Evolutionary conservation across 2,888 invertebrate species (phyloP).

Genomic region (Thymelicus sylvestris): DNA sequence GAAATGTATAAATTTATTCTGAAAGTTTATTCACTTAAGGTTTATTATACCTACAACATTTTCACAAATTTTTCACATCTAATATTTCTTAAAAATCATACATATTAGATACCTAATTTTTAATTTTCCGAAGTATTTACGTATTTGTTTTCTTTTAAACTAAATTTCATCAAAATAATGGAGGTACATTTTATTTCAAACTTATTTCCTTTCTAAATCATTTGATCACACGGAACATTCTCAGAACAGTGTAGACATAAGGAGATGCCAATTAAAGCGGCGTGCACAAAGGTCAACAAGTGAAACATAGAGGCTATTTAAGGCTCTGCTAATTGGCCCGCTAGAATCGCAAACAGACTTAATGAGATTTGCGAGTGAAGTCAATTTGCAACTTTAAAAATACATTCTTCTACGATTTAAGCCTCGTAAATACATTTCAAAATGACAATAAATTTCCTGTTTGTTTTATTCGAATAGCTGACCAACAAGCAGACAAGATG

Average conservation of each 20-base stretch:
- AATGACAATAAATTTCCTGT: background rate
- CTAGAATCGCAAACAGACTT: slow-evolving; percentile 13
- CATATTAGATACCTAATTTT: too few species aligned
- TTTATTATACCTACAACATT: too few species aligned
- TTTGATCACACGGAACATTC: background rate
- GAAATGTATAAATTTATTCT: too few species aligned
- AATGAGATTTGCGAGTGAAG: slow-evolving; percentile 12
- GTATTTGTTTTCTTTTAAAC: too few species aligned
- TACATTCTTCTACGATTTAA: background rate
- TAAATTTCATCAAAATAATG: too few species aligned
- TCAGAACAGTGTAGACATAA: slow-evolving; percentile 9
- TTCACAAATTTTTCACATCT: too few species aligned
- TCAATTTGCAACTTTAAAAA: slow-evolving; percentile 15
- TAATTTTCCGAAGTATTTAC: too few species aligned
- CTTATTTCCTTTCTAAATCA: background rate
- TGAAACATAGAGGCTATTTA: slow-evolving; percentile 9
- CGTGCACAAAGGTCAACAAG: slow-evolving; percentile 11
- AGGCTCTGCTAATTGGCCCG: slow-evolving; percentile 16
- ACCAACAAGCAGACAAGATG: too few species aligned
- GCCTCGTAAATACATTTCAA: background rate
- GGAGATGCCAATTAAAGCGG: background rate
- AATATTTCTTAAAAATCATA: too few species aligned
- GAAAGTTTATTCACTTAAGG: too few species aligned
- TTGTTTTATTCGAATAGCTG: background rate
- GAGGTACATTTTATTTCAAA: background rate